Base-by-base conservation (phyloP, 1,140 invertebrate species). In the Brachionus calyciflorus region DNA sequence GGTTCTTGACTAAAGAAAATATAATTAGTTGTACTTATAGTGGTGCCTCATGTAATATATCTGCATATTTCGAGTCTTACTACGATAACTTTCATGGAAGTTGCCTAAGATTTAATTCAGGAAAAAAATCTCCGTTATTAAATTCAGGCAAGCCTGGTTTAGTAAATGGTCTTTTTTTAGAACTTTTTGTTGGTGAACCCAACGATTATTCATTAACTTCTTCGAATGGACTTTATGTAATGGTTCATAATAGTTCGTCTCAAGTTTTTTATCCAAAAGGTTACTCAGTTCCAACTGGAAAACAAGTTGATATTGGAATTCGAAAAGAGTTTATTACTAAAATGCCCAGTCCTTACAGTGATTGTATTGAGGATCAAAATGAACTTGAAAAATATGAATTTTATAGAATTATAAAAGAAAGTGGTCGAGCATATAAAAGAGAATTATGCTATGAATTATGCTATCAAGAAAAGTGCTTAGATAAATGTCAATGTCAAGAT, bases 361-460 rank as follows among this genome's bases (percentile, higher is more conserved):
- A 73, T 10, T 73, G 69, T 24, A 51, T 33, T 30, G 48, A 49
- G 14, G 30, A 73, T 26, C n/a, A 37, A n/a, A 21, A 73, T 17
- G 49, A 44, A 26, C 1, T 73, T 3, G 24, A 73, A 33, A 33
- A 44, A 51, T 73, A 30, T 51, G 69, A 73, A 40, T 30, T 40
- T 17, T 73, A 53, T 28, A 49, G 46, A 51, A 55, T 10, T 24
- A 51, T 55, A 26, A 28, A 28, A n/a, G 10, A 73, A 51, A 44
- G 19, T 65, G 40, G 60, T 14, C 49, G 33, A 37, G 30, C 44
- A 6, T 73, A 73, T 24, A 26, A 46, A 51, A 49, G 51, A 55
- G 30, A 49, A 28, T 26, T 28, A n/a, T 73, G 69, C n/a, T 73
- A 28, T 51, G 69, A 73, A 26, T 51, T 73, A 33, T 73, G 69